Conservation (phyloP, 2,797 vertebrate species). For the Sarcoramphus papa region DNA sequence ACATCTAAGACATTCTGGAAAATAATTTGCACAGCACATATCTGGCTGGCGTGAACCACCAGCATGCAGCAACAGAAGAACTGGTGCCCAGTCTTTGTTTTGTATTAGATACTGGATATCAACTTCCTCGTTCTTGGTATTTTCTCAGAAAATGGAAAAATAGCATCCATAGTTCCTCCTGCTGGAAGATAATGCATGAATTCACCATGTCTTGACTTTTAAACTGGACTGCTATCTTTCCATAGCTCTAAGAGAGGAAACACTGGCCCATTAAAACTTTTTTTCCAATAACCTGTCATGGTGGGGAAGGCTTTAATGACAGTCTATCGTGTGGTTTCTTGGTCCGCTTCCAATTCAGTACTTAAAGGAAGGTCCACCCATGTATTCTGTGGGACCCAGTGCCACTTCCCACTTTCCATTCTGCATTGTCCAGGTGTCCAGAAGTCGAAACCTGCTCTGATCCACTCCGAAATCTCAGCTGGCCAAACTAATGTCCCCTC, state of each 20-base stretch:
- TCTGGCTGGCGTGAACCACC: neutral
- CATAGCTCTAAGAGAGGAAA: neutral
- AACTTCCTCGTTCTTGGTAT: neutral
- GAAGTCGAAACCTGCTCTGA: neutral
- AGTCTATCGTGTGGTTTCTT: neutral
- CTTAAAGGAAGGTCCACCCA: neutral
- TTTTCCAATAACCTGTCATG: neutral
- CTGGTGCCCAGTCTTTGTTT: neutral
- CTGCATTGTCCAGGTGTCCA: neutral
- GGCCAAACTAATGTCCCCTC: neutral
- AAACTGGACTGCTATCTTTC: neutral
- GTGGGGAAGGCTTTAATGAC: neutral
- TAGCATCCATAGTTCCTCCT: neutral
- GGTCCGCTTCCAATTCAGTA: neutral
- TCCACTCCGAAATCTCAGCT: neutral
- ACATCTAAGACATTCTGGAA: neutral
- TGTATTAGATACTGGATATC: constrained; percentile 2
- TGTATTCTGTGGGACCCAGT: neutral
- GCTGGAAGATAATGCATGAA: neutral
- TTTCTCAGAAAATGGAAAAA: constrained; percentile 20
- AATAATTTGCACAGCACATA: neutral
- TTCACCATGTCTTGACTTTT: neutral
- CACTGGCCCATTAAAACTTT: neutral
- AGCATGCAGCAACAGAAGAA: neutral
- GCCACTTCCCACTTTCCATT: neutral